Evolutionary conservation across 2,113 vertebrate genomes (phyloP).

Genomic region (Toxostoma redivivum): DNA sequence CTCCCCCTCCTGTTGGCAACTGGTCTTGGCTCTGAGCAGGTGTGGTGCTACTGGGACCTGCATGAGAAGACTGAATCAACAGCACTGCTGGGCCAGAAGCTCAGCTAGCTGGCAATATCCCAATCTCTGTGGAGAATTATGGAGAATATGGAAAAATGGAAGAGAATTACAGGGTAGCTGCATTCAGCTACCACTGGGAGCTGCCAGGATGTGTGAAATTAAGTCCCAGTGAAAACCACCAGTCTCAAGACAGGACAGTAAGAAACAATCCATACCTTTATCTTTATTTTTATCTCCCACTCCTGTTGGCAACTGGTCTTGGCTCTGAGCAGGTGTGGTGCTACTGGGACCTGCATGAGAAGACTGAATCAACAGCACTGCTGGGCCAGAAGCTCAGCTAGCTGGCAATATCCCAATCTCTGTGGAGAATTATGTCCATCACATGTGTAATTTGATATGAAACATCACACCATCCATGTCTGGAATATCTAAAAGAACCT

Average conservation of each 20-base stretch:
- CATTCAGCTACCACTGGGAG: neutral
- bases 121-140: too few species aligned
- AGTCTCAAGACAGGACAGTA: neutral
- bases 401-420: neutral
- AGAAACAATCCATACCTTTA: too few species aligned
- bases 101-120: neutral
- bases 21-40: neutral
- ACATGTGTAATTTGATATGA: neutral
- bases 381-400: neutral
- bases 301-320: neutral
- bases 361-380: neutral
- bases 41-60: neutral
- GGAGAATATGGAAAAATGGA: too few species aligned
- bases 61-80: neutral
- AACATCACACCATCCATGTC: neutral
- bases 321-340: neutral
- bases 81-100: neutral
- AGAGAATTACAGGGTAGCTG: too few species aligned
- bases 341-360: neutral
- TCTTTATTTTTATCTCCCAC: too few species aligned
- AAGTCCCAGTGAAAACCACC: neutral
- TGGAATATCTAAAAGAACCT: neutral
- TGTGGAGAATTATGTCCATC: neutral
- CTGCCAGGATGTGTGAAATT: neutral
- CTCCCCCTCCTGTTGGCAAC: neutral